Evolutionary conservation across 2,888 invertebrate species (phyloP), one percentile per base, ranked within the genome.

Genomic region (Branchipolynoe longqiensis): DNA sequence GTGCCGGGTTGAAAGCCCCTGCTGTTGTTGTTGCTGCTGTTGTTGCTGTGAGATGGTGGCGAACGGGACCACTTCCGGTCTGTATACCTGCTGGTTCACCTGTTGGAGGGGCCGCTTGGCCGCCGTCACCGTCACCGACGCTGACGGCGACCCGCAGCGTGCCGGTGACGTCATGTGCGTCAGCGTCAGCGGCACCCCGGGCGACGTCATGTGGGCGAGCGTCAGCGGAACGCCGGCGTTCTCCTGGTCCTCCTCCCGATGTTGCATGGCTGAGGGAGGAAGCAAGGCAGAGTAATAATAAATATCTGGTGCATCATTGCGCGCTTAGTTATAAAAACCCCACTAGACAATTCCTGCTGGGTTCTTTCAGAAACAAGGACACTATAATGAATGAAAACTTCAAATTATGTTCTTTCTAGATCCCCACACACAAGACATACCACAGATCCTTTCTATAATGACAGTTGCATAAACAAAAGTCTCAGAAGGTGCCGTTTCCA

Each of bases 241-340:
- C 58, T 84, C 84, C 36, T 56, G 69, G 28, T 56, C 38, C 28
- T 84, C 84, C 64, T 84, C 56, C 38, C 73, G 74, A 54, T 84
- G 58, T 58, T 73, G 84, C 84, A 84, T 84, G 22, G 69, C 84
- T 84, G 69, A n/a, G n/a, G n/a, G n/a, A n/a, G n/a, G n/a, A n/a
- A n/a, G n/a, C n/a, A n/a, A n/a, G n/a, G n/a, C n/a, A n/a, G n/a
- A n/a, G n/a, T n/a, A n/a, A n/a, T n/a, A n/a, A n/a, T n/a, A n/a
- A n/a, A n/a, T n/a, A n/a, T n/a, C n/a, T n/a, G n/a, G n/a, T n/a
- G n/a, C n/a, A n/a, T n/a, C n/a, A n/a, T n/a, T n/a, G n/a, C n/a
- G n/a, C n/a, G n/a, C n/a, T n/a, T n/a, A n/a, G n/a, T n/a, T n/a
- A n/a, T n/a, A n/a, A n/a, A n/a, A n/a, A n/a, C n/a, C n/a, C n/a